Evolutionary conservation across 2,888 invertebrate species (phyloP).

Genomic region (Tiliacea aurago): DNA sequence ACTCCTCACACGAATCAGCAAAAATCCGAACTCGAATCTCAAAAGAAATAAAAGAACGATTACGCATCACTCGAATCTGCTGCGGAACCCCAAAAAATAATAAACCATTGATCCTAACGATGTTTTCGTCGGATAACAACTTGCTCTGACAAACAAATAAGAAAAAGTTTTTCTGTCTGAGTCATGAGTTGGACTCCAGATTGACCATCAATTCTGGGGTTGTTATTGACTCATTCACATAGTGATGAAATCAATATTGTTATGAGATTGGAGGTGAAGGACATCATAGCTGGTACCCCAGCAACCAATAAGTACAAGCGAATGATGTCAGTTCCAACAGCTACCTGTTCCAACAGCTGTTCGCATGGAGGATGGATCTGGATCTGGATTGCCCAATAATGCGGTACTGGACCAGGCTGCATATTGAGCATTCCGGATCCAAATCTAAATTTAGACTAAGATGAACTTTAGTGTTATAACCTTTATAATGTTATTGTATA

Average conservation of each 20-base stretch:
- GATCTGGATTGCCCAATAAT: too few species aligned
- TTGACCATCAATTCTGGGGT: not conserved
- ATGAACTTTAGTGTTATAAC: too few species aligned
- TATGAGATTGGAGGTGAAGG: not conserved
- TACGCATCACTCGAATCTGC: not conserved
- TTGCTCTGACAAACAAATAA: conserved; percentile 34
- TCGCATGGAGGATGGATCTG: too few species aligned
- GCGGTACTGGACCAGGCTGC: too few species aligned
- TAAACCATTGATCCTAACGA: conserved; percentile 41
- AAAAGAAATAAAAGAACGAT: conserved; percentile 5
- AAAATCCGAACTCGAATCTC: not conserved
- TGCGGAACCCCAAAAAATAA: conserved; percentile 28
- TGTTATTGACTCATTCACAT: not conserved
- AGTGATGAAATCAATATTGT: not conserved
- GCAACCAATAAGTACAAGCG: too few species aligned
- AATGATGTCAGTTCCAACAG: too few species aligned
- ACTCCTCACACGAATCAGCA: too few species aligned
- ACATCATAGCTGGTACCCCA: too few species aligned
- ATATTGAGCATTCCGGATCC: too few species aligned
- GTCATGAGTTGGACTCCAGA: conserved; percentile 8
- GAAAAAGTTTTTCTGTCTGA: conserved; percentile 48
- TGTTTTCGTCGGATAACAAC: conserved; percentile 50
- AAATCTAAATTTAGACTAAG: too few species aligned
- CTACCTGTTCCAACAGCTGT: too few species aligned
- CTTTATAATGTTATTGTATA: too few species aligned